Conservation (phyloP, 2,113 vertebrate species). For the Clinocottus analis region DNA sequence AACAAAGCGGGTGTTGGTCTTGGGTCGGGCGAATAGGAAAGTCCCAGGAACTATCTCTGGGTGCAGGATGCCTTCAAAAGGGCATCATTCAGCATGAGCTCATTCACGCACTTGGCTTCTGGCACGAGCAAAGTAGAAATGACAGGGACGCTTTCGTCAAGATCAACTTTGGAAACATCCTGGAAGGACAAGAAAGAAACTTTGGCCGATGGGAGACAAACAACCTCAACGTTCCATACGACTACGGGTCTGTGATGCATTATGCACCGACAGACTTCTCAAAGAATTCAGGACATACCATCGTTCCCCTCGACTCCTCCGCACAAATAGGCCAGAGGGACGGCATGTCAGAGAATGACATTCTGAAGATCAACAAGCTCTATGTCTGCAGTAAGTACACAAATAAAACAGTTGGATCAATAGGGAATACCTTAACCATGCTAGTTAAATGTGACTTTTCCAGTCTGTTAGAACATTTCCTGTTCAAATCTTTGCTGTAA, state of each 20-base stretch:
- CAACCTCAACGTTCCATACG: constrained; percentile 15
- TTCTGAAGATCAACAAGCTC: constrained; percentile 37
- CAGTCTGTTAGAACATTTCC: not conserved
- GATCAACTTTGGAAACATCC: constrained; percentile 17
- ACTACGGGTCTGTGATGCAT: constrained; percentile 27
- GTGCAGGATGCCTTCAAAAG: not conserved
- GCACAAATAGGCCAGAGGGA: constrained; percentile 31
- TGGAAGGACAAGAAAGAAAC: not conserved
- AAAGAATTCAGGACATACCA: not conserved
- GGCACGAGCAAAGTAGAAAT: not conserved
- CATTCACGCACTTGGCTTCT: not conserved
- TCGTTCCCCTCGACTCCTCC: constrained; percentile 2
- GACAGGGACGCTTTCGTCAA: constrained; percentile 27
- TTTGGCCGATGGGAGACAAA: fast-evolving
- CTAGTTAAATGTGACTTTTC: not conserved
- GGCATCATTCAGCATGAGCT: not conserved
- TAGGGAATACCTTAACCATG: not conserved
- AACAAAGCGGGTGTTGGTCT: not conserved
- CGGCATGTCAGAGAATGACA: constrained; percentile 25
- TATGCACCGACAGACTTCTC: constrained; percentile 15
- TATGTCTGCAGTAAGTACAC: constrained; percentile 20
- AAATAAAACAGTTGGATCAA: not conserved
- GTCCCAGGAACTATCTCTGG: not conserved
- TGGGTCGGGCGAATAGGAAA: not conserved
- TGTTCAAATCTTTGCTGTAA: not conserved